A percentile compares a stretch with the other conserved stretches of the same genome.
Evolutionary conservation across 2,888 invertebrate genomes (phyloP).

Genomic region (Bombyx huttoni): DNA sequence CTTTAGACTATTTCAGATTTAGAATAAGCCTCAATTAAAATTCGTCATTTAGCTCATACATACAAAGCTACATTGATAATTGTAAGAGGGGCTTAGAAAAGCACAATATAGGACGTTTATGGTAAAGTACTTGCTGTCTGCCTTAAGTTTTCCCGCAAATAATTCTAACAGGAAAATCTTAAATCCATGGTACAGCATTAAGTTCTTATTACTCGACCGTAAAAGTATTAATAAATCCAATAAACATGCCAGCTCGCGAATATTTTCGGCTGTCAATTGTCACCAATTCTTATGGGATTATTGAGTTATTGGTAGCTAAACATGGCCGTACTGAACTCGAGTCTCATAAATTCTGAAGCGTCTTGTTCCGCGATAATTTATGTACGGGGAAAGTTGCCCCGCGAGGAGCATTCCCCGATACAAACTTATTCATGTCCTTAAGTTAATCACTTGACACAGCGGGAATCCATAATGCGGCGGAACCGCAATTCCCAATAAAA

Average conservation of each 20-base stretch:
- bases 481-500: neutral
- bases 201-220: neutral
- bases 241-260: neutral
- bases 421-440: slow-evolving; percentile 34
- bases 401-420: slow-evolving; percentile 16
- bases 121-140: too few species aligned
- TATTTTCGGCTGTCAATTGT: slow-evolving; percentile 16
- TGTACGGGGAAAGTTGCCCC: slow-evolving; percentile 27
- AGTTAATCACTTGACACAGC: slow-evolving; percentile 37
- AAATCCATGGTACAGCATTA: neutral
- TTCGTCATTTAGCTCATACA: too few species aligned
- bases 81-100: too few species aligned
- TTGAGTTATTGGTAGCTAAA: slow-evolving; percentile 34
- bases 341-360: slow-evolving; percentile 33
- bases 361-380: slow-evolving; percentile 40
- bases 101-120: too few species aligned
- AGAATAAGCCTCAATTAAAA: too few species aligned
- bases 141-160: too few species aligned
- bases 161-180: too few species aligned
- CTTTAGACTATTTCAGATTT: too few species aligned
- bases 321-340: slow-evolving; percentile 18
- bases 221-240: neutral
- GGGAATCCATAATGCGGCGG: slow-evolving; percentile 19
- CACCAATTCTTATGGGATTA: slow-evolving; percentile 19
- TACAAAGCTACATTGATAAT: too few species aligned